Base-by-base conservation (phyloP, 1,140 invertebrate species). In the Psilanteris sp. region DNA sequence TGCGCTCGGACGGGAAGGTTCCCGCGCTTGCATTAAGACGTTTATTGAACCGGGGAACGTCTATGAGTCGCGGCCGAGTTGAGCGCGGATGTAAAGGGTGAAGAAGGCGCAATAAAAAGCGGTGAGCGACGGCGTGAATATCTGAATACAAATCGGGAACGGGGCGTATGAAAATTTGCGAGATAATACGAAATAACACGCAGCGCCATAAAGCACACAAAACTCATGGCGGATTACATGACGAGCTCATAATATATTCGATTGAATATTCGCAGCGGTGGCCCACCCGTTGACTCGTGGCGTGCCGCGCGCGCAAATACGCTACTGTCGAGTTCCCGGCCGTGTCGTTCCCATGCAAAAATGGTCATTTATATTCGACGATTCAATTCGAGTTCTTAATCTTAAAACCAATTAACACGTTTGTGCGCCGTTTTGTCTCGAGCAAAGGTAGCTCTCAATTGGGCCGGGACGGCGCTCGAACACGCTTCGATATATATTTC, bases 201-300 rank as follows among this genome's bases (percentile, higher is more conserved):
- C 29, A 34, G 41, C 32, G 50, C 39, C 55, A 24, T 67, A 68
- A 64, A 62, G 57, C 54, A 64, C 62, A 37, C 67, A 57, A 77
- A 72, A 72, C 61, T 54, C 48, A 54, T 46, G 61, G 68, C 43
- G 75, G 62, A 80, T 80, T 68, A 78, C 71, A 67, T 48, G 61
- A 68, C 64, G 68, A 74, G 55, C 54, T 72, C 52, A 64, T 75
- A 76, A 77, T 67, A 67, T 43, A 76, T 77, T 74, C 76, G 76
- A 80, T 80, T 80, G 73, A 77, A 80, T 78, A 57, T 48, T 52
- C 52, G 43, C 27, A 20, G 34, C 44, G 41, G 24, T 29, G 44
- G 72, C 41, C 67, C 55, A 61, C 57, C 66, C 73, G 46, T 71
- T 64, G 62, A 67, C 41, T 55, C 20, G 26, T 68, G 52, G 54